These are phyloP conservation scores for Parnassius mnemosyne DNA, from an alignment of 2,888 invertebrate species.

Conservation along the genomic window DNA sequence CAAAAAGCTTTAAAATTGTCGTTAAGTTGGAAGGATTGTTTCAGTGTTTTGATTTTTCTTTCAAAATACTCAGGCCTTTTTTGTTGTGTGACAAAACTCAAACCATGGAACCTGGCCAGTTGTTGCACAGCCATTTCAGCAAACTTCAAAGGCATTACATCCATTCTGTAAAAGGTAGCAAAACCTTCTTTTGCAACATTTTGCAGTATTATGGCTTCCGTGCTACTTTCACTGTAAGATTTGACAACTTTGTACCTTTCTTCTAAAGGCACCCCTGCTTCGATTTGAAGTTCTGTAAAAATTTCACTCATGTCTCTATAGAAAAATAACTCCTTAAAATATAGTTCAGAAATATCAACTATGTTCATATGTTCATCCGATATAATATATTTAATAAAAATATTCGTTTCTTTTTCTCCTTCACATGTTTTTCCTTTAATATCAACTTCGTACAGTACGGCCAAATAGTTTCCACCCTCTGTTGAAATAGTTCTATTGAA, in stretches of 20 bases:
- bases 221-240: constrained; percentile 40
- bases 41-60: constrained; percentile 36
- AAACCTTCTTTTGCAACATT: constrained; percentile 46
- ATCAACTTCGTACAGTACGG: constrained; percentile 43
- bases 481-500: constrained; percentile 35
- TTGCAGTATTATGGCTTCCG: constrained; percentile 48
- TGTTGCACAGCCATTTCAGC: constrained; percentile 37
- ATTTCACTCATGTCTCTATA: constrained; percentile 41
- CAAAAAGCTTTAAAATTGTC: constrained; percentile 39
- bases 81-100: constrained; percentile 38
- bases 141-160: constrained; percentile 37
- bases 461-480: constrained; percentile 52
- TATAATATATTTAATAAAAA: constrained; percentile 49
- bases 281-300: constrained; percentile 38
- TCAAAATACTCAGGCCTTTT: constrained; percentile 34
- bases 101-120: constrained; percentile 41
- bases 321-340: constrained; percentile 41
- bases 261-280: constrained; percentile 38
- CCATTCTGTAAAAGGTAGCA: constrained; percentile 34
- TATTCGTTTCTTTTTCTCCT: constrained; percentile 43
- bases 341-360: constrained; percentile 37
- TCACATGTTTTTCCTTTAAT: constrained; percentile 45
- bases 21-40: constrained; percentile 33
- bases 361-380: constrained; percentile 33
- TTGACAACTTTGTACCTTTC: constrained; percentile 43